Conservation (phyloP, 53 echinoderm and acorn worm genomes). For the Zoroaster sp. region DNA sequence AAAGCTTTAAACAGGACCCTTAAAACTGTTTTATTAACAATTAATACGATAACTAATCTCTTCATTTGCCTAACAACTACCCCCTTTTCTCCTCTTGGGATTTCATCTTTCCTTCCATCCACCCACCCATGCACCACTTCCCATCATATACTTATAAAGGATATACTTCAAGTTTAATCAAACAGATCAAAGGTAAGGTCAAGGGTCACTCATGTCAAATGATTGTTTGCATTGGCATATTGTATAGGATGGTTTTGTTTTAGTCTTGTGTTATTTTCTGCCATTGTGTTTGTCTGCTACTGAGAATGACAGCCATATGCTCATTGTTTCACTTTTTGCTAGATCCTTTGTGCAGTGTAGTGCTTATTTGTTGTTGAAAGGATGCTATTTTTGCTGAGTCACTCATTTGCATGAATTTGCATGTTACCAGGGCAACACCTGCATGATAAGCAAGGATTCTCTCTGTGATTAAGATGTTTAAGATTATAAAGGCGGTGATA, state of each 20-base stretch:
- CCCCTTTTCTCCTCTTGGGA: constrained; percentile 40
- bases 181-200: constrained; percentile 19
- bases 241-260: background rate
- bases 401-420: constrained; percentile 43
- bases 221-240: background rate
- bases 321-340: background rate
- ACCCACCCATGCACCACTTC: background rate
- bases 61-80: constrained; percentile 11
- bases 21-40: no score
- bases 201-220: background rate
- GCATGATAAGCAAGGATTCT: background rate
- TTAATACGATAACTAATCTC: constrained; percentile 33
- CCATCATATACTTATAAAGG: constrained; percentile 28
- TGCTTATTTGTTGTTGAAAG: background rate
- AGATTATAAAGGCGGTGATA: background rate
- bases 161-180: constrained; percentile 24
- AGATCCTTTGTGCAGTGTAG: background rate
- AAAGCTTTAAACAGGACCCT: no score
- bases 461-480: background rate
- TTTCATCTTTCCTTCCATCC: background rate
- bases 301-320: background rate
- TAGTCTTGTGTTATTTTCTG: background rate
- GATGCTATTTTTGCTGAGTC: background rate
- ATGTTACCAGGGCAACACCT: constrained; percentile 7
- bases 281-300: background rate